Conservation (phyloP, 2,797 vertebrate genomes). For the Enteromius mattozi region DNA sequence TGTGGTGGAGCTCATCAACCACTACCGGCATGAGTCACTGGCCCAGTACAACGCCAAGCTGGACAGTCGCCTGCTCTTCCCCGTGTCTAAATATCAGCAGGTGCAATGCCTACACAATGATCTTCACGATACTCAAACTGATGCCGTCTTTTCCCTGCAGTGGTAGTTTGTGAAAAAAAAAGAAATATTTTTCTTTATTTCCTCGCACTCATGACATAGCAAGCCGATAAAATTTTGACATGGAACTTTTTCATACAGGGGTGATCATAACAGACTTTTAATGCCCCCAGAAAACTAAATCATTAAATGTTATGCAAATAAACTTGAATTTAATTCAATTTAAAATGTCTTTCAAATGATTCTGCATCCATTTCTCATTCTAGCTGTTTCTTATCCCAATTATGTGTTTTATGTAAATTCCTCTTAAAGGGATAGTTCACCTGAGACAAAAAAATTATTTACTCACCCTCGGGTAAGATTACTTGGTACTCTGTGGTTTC, state of each 20-base stretch:
- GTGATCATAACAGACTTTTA: neutral
- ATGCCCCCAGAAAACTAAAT: no score
- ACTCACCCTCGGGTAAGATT: no score
- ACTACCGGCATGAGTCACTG: conserved; percentile 97
- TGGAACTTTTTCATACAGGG: neutral
- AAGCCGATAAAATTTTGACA: no score
- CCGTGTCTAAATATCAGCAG: conserved; percentile 98
- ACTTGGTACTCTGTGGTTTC: no score
- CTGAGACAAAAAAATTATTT: neutral
- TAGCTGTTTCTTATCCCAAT: neutral
- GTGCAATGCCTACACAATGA: conserved; percentile 69
- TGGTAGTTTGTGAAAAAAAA: neutral
- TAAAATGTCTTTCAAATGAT: neutral
- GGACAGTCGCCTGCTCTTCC: conserved; percentile 94
- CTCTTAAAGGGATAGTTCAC: neutral
- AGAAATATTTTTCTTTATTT: neutral
- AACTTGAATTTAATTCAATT: no score
- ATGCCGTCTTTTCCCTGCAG: neutral
- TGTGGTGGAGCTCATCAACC: conserved; percentile 97
- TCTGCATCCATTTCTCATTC: neutral
- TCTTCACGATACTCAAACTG: conserved; percentile 3
- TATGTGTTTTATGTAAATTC: neutral
- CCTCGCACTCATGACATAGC: neutral
- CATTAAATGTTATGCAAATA: neutral
- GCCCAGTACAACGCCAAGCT: conserved; percentile 98